Conservation (phyloP, 2,113 vertebrate genomes). For the Ornithorhynchus anatinus region DNA sequence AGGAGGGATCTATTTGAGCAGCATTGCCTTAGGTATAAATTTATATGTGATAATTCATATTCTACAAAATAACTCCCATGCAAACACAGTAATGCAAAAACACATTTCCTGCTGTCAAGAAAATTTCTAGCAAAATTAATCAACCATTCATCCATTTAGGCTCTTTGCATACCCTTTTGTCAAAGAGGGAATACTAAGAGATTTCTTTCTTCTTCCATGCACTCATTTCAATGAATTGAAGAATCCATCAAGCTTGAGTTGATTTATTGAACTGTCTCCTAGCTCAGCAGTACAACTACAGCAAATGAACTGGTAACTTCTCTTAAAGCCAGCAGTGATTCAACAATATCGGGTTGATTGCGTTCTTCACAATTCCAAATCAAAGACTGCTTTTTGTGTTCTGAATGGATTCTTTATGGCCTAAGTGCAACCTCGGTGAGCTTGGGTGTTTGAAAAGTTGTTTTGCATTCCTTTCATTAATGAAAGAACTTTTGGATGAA, state of each 20-base stretch:
- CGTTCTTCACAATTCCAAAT: conserved; percentile 66
- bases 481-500: not conserved
- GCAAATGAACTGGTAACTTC: conserved; percentile 99
- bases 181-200: conserved; percentile 92
- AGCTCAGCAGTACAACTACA: conserved; percentile 98
- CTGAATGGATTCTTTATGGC: not conserved
- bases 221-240: conserved; percentile 92
- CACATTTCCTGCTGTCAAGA: conserved; percentile 98
- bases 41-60: conserved; percentile 88
- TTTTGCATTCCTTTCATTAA: conserved; percentile 33
- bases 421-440: not conserved
- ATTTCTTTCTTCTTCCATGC: conserved; percentile 89
- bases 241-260: conserved; percentile 98
- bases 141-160: conserved; percentile 99
- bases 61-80: conserved; percentile 82
- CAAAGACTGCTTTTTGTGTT: conserved; percentile 45
- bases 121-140: conserved; percentile 98
- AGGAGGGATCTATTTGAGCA: conserved; percentile 64
- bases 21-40: conserved; percentile 91
- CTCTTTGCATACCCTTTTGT: conserved; percentile 99
- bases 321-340: conserved; percentile 80
- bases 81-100: conserved; percentile 93
- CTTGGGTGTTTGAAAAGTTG: conserved; percentile 12
- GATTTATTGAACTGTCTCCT: conserved; percentile 99
- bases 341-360: conserved; percentile 73